Evolutionary conservation across 2,113 vertebrate genomes (phyloP).

Genomic region (Ailuropoda melanoleuca): DNA sequence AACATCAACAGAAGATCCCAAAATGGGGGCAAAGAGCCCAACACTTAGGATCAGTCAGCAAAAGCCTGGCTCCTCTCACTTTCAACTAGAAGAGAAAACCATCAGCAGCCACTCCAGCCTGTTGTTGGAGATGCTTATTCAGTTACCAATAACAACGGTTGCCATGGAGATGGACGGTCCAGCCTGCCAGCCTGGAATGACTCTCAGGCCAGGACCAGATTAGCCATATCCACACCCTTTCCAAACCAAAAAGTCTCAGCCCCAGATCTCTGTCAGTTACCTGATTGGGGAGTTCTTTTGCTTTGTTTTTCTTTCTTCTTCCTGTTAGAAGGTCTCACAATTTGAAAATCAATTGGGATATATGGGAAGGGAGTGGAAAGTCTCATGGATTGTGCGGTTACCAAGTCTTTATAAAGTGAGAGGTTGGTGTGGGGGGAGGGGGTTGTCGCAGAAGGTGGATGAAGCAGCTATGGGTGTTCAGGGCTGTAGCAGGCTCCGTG

Average conservation of each 20-base stretch:
- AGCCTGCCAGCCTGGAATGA: slow-evolving; percentile 66
- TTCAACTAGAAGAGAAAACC: slow-evolving; percentile 47
- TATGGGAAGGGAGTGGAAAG: background rate
- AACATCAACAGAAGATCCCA: background rate
- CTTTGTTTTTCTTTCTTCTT: background rate
- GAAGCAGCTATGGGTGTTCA: background rate
- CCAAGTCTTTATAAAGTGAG: background rate
- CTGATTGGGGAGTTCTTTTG: background rate
- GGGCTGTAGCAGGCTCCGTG: background rate
- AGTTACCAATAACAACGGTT: slow-evolving; percentile 81
- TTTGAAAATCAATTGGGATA: background rate
- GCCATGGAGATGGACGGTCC: slow-evolving; percentile 76
- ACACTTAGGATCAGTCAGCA: background rate
- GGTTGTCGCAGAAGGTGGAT: background rate
- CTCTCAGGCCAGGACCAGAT: slow-evolving; percentile 71
- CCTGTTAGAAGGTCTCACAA: background rate
- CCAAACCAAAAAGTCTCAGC: slow-evolving; percentile 36
- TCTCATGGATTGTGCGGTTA: background rate
- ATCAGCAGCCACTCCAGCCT: slow-evolving; percentile 18
- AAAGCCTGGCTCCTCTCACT: slow-evolving; percentile 31
- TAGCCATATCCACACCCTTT: slow-evolving; percentile 55
- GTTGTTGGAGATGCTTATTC: slow-evolving; percentile 70
- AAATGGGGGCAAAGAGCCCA: background rate
- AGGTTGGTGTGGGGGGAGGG: background rate
- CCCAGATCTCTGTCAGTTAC: background rate